Evolutionary conservation across 2,888 invertebrate genomes (phyloP).

Genomic region (Ditula angustiorana): DNA sequence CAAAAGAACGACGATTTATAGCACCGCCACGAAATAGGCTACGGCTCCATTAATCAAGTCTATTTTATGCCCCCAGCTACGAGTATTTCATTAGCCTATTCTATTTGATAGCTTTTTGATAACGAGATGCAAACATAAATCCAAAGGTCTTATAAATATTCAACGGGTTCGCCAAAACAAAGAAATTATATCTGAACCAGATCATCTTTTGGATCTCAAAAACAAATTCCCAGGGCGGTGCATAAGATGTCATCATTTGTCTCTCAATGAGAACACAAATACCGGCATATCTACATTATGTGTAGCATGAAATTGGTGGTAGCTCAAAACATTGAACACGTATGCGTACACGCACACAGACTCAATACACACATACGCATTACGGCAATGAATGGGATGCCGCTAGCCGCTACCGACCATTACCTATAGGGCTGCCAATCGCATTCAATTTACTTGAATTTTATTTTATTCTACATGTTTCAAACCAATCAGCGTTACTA

Average conservation of each 20-base stretch:
- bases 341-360: slow-evolving; percentile 54
- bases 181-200: slow-evolving; percentile 28
- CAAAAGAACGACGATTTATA: slow-evolving; percentile 38
- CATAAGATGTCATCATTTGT: slow-evolving; percentile 66
- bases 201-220: slow-evolving; percentile 18
- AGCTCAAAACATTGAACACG: slow-evolving; percentile 57
- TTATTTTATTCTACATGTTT: too few relatives aligned
- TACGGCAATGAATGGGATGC: slow-evolving; percentile 73
- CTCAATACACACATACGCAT: slow-evolving; percentile 41
- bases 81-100: slow-evolving; percentile 31
- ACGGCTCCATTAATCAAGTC: slow-evolving; percentile 26
- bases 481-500: too few relatives aligned
- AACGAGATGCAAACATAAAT: slow-evolving; percentile 37
- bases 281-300: slow-evolving; percentile 57
- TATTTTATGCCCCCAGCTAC: slow-evolving; percentile 31
- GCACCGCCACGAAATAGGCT: slow-evolving; percentile 30
- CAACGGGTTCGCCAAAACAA: slow-evolving; percentile 29
- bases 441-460: background rate
- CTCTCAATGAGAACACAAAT: slow-evolving; percentile 56
- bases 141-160: slow-evolving; percentile 32
- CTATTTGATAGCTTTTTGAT: slow-evolving; percentile 37
- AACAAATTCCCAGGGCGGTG: slow-evolving; percentile 30
- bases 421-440: slow-evolving; percentile 64
- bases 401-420: slow-evolving; percentile 70
- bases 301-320: slow-evolving; percentile 58